phyloP scores from a whole-genome alignment of 2,888 invertebrate genomes.

The Epirrita christyi region DNA sequence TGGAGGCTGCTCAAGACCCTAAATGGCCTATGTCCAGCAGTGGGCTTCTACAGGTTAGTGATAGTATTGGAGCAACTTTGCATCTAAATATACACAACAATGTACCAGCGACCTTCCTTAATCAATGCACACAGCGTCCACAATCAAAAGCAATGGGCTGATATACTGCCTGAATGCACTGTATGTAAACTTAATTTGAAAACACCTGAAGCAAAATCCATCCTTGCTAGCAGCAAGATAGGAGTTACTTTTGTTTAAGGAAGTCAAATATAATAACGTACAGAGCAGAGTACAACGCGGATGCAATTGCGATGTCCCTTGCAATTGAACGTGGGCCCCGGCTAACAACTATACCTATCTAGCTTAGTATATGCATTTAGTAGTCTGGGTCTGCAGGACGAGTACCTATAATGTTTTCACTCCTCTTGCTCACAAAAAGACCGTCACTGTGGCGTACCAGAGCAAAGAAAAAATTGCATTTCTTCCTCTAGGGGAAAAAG shows the following conservation, averaged over 20 bases:
- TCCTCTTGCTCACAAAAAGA: too few species aligned
- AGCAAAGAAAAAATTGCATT: too few species aligned
- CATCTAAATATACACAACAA: conserved; percentile 44
- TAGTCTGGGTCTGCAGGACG: conserved; percentile 21
- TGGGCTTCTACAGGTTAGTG: too few species aligned
- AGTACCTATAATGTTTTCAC: too few species aligned
- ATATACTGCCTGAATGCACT: conserved; percentile 60
- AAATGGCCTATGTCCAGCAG: too few species aligned
- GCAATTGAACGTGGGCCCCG: conserved; percentile 66
- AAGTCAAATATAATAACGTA: conserved; percentile 31
- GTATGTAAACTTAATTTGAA: conserved; percentile 43
- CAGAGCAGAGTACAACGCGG: conserved; percentile 54
- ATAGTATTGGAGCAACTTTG: conserved; percentile 14
- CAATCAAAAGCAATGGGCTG: conserved; percentile 75
- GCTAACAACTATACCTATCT: conserved; percentile 34
- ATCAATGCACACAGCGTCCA: conserved; percentile 71
- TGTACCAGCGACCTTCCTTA: conserved; percentile 64
- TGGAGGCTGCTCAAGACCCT: too few species aligned
- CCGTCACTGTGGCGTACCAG: too few species aligned
- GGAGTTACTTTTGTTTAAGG: conserved; percentile 1
- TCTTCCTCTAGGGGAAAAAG: too few species aligned
- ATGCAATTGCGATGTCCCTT: conserved; percentile 64
- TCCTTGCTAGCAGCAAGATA: conserved; percentile 1
- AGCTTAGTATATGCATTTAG: conserved; percentile 17
- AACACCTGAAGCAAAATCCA: not conserved